Evolutionary conservation across 2,113 vertebrate genomes (phyloP).

Genomic region (Danio rerio): GRCz12tu NC_133197.1:13476001-13476500

Average conservation of each 20-base stretch:
- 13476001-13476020: too few species aligned
- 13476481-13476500: slow-evolving; percentile 19
- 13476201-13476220: too few species aligned
- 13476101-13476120: too few species aligned
- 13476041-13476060: too few species aligned
- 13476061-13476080: too few species aligned
- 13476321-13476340: neutral
- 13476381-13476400: slow-evolving; percentile 32
- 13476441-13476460: slow-evolving; percentile 27
- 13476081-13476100: too few species aligned
- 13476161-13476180: too few species aligned
- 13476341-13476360: neutral
- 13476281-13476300: neutral
- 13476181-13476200: too few species aligned
- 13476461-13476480: slow-evolving; percentile 36
- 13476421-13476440: slow-evolving; percentile 17
- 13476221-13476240: too few species aligned
- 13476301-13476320: neutral
- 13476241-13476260: neutral
- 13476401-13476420: slow-evolving; percentile 32
- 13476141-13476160: too few species aligned
- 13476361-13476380: neutral
- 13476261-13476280: neutral
- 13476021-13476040: too few species aligned
- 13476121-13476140: too few species aligned